phyloP scores from a whole-genome alignment of 2,888 invertebrate genomes.

The Cosmopolites sordidus region DNA sequence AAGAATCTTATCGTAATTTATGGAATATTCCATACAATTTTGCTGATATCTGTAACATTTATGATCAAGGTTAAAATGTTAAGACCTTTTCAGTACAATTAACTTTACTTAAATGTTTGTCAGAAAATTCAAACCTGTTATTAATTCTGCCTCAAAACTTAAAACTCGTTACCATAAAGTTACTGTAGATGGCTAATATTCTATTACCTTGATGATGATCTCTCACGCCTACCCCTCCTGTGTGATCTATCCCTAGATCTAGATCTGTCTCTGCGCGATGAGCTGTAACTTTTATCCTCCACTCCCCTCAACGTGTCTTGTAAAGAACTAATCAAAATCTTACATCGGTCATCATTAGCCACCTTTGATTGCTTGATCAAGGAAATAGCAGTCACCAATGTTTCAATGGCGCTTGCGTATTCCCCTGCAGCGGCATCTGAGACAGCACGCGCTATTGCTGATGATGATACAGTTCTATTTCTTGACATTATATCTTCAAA shows the following conservation, averaged over 20 bases:
- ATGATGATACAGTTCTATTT: constrained; percentile 95
- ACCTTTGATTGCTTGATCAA: constrained; percentile 93
- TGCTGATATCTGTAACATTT: too few relatives aligned
- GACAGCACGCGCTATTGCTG: constrained; percentile 91
- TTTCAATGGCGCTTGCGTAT: constrained; percentile 97
- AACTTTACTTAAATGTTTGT: too few relatives aligned
- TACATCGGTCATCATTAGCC: constrained; percentile 94
- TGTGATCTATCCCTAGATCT: constrained; percentile 46
- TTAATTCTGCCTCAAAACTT: too few relatives aligned
- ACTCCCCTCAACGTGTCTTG: constrained; percentile 92
- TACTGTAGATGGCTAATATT: too few relatives aligned
- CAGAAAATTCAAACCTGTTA: too few relatives aligned
- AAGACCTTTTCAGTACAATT: too few relatives aligned
- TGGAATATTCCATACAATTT: too few relatives aligned
- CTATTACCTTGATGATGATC: constrained; percentile 43
- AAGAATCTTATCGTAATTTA: too few relatives aligned
- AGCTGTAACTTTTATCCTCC: constrained; percentile 94
- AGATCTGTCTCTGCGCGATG: constrained; percentile 58
- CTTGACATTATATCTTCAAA: constrained; percentile 98
- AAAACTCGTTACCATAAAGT: too few relatives aligned
- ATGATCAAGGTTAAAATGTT: too few relatives aligned
- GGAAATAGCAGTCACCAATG: constrained; percentile 96
- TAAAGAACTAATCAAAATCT: constrained; percentile 92
- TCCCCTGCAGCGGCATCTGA: constrained; percentile 97
- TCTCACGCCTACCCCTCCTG: constrained; percentile 44